phyloP scores from a whole-genome alignment of 1,140 invertebrate species.

The Ganaspis sp. region DNA sequence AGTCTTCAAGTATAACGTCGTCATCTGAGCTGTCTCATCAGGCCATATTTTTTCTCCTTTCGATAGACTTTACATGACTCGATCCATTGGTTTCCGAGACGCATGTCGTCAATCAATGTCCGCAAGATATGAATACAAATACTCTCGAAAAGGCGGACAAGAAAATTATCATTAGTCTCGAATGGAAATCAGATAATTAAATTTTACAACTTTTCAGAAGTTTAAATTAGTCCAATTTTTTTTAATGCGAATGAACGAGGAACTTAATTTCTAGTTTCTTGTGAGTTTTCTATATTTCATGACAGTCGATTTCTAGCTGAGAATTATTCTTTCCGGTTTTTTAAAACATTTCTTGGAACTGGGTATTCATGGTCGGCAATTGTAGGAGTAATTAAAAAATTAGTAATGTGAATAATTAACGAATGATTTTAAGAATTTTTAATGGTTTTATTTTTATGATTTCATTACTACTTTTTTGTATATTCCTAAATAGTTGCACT shows the following conservation, averaged over 20 bases:
- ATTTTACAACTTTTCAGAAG: not conserved
- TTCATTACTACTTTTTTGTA: too few species aligned
- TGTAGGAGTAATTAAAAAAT: too few species aligned
- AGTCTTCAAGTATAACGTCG: not conserved
- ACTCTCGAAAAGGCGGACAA: not conserved
- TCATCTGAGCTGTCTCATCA: constrained; percentile 14
- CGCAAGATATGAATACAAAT: not conserved
- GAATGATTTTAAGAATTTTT: too few species aligned
- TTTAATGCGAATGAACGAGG: not conserved
- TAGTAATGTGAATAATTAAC: too few species aligned
- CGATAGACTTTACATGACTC: not conserved
- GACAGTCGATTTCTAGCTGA: not conserved
- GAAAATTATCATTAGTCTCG: not conserved
- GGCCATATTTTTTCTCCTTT: not conserved
- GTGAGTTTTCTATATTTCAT: not conserved
- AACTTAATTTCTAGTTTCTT: not conserved
- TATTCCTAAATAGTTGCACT: too few species aligned
- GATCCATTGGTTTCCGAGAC: not conserved
- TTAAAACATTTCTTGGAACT: too few species aligned
- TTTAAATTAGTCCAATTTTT: too few species aligned
- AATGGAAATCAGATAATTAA: constrained; percentile 7
- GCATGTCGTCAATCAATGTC: not conserved
- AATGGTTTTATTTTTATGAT: too few species aligned
- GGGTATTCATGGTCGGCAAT: too few species aligned
- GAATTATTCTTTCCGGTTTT: not conserved